These are phyloP conservation scores for Deroplatys truncata DNA, from an alignment of 2,888 invertebrate genomes.

Conservation along the genomic window DNA sequence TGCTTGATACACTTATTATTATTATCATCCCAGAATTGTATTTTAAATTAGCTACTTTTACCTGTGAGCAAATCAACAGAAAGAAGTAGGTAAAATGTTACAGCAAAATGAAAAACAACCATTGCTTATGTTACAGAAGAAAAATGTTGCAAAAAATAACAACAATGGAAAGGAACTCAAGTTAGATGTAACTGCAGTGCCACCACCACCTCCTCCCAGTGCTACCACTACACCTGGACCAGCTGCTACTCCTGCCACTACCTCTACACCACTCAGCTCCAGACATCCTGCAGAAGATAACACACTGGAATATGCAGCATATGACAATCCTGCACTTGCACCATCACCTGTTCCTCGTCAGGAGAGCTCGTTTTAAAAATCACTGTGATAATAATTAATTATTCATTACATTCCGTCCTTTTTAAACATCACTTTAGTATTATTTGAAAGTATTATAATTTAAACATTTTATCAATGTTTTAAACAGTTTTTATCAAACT, in stretches of 20 bases:
- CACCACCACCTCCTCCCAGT: not conserved
- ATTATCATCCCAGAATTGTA: too few relatives aligned
- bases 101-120: too few relatives aligned
- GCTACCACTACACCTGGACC: not conserved
- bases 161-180: not conserved
- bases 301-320: constrained; percentile 23
- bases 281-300: constrained; percentile 24
- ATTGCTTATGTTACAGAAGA: not conserved
- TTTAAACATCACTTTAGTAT: not conserved
- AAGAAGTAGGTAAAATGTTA: too few relatives aligned
- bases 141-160: not conserved
- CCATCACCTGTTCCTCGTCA: constrained; percentile 20
- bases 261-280: constrained; percentile 15
- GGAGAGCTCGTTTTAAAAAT: not conserved
- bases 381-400: not conserved
- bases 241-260: constrained; percentile 10
- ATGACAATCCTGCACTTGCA: constrained; percentile 26
- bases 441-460: not conserved
- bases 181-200: not conserved
- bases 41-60: too few relatives aligned
- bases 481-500: not conserved
- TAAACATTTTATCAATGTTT: not conserved
- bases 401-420: not conserved
- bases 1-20: too few relatives aligned
- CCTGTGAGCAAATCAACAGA: too few relatives aligned